Evolutionary conservation across 2,113 vertebrate species (phyloP).

Genomic region (Hippocampus comes): DNA sequence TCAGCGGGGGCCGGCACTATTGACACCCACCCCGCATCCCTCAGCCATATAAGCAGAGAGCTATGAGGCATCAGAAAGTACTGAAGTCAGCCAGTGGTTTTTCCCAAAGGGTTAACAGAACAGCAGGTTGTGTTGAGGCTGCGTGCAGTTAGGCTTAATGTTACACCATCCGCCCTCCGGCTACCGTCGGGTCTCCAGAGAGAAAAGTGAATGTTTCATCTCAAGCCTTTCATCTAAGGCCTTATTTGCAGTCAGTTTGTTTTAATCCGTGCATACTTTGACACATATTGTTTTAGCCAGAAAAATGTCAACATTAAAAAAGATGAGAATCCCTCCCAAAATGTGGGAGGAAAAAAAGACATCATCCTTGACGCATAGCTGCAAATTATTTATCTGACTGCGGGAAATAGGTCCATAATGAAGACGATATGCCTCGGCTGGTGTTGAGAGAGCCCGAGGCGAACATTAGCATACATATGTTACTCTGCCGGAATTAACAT

Average conservation of each 20-base stretch:
- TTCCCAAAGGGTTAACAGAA: conserved; percentile 61
- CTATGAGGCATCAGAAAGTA: conserved; percentile 46
- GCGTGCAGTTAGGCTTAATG: conserved; percentile 51
- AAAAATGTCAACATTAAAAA: conserved; percentile 6
- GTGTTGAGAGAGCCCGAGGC: conserved; percentile 53
- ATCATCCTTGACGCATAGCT: conserved; percentile 10
- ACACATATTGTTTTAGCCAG: conserved; percentile 9
- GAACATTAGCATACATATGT: conserved; percentile 39
- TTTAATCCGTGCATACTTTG: conserved; percentile 30
- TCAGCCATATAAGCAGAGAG: conserved; percentile 34
- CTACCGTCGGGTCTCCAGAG: conserved; percentile 52
- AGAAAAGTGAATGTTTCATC: conserved; percentile 44
- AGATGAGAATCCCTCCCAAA: not conserved
- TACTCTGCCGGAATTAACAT: conserved; percentile 35
- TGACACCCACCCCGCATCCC: conserved; percentile 40
- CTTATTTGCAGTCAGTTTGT: conserved; percentile 44
- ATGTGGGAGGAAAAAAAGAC: not conserved
- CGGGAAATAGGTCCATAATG: conserved; percentile 29
- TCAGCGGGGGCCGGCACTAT: conserved; percentile 32
- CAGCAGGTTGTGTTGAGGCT: conserved; percentile 58
- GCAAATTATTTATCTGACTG: conserved; percentile 12
- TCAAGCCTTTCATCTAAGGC: conserved; percentile 51
- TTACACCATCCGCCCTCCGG: conserved; percentile 65
- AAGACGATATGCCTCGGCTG: conserved; percentile 44
- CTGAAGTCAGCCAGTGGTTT: conserved; percentile 47